Conservation (phyloP, 2,113 vertebrate species). For the Scortum barcoo region DNA sequence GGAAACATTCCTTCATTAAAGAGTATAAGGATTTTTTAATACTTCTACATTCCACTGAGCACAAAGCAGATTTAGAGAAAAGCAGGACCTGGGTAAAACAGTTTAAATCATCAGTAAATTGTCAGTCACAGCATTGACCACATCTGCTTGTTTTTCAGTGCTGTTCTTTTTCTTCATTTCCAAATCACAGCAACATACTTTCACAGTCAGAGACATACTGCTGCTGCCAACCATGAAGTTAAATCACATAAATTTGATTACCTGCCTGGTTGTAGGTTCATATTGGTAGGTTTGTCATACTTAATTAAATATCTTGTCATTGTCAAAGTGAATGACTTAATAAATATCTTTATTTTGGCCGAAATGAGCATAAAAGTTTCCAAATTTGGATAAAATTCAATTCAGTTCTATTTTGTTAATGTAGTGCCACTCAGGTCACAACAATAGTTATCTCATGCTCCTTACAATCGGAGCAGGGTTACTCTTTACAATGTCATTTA, state of each 20-base stretch:
- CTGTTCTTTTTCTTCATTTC: not conserved
- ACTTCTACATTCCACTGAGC: not conserved
- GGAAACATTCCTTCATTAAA: not conserved
- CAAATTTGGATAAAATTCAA: too few relatives aligned
- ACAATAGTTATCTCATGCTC: too few relatives aligned
- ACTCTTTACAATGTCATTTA: too few relatives aligned
- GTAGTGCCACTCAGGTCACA: too few relatives aligned
- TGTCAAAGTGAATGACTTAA: not conserved
- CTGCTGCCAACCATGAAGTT: not conserved
- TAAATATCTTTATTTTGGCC: not conserved
- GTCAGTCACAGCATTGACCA: not conserved
- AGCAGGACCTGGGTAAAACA: not conserved
- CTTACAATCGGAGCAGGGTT: too few relatives aligned
- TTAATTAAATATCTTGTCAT: not conserved
- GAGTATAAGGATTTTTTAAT: not conserved
- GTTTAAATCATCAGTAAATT: not conserved
- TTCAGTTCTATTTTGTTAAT: too few relatives aligned
- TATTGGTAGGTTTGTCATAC: not conserved
- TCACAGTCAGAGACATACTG: not conserved
- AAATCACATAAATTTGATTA: not conserved
- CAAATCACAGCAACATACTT: not conserved
- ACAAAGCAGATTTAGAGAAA: not conserved
- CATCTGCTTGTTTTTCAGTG: not conserved
- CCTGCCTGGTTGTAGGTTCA: too few relatives aligned
- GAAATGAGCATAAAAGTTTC: too few relatives aligned